Conservation (phyloP, 2,888 invertebrate genomes). For the Volucella inflata region DNA sequence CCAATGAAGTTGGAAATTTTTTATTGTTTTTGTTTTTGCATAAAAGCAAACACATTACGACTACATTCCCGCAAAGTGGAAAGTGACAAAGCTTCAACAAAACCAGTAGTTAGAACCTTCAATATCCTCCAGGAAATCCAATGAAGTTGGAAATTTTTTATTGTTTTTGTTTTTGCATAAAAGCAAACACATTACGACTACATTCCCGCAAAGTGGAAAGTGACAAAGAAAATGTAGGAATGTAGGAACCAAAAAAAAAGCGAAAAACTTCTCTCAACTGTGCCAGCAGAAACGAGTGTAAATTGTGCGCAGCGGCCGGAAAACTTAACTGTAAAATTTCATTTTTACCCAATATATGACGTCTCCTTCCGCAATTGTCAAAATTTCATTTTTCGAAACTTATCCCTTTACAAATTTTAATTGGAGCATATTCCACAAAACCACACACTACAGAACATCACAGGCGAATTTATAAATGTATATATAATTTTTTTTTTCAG, state of each 20-base stretch:
- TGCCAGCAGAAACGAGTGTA: conserved; percentile 57
- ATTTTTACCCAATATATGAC: conserved; percentile 40
- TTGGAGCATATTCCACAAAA: conserved; percentile 1
- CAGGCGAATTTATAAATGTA: no score
- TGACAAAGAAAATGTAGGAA: conserved; percentile 45
- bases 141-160: background rate
- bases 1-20: background rate
- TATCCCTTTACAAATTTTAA: conserved; percentile 12
- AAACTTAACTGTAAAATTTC: conserved; percentile 41
- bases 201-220: conserved; percentile 15
- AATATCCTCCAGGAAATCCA: no score
- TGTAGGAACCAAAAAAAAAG: conserved; percentile 1
- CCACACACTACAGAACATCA: background rate
- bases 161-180: background rate
- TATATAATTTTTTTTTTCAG: no score
- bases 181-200: background rate
- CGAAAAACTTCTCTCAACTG: conserved; percentile 45
- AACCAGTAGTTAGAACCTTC: no score
- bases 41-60: background rate
- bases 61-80: conserved; percentile 13
- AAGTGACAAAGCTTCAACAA: conserved; percentile 40
- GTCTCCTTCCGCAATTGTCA: conserved; percentile 2
- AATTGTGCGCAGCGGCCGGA: conserved; percentile 57
- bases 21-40: background rate
- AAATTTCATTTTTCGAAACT: conserved; percentile 28